A percentile compares a stretch with the other conserved stretches of the same genome.
phyloP scores from a whole-genome alignment of 2,113 vertebrate genomes.

The Pseudopodoces humilis region DNA sequence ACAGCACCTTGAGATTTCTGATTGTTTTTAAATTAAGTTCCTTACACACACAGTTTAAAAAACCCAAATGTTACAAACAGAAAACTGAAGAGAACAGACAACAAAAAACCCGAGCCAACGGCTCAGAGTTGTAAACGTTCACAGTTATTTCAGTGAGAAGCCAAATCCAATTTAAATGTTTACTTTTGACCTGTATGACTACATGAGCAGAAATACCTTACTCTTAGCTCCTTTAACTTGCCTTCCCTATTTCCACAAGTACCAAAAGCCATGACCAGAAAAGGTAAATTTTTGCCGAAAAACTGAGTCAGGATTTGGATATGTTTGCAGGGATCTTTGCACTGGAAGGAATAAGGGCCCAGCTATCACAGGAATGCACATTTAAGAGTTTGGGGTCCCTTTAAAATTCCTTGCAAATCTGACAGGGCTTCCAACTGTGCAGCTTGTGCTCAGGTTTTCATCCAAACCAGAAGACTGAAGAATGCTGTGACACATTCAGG shows the following conservation, averaged over 20 bases:
- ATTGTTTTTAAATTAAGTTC: not conserved
- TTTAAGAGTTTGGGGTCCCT: not conserved
- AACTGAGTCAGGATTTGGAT: not conserved
- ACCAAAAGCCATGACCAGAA: not conserved
- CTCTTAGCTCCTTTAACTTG: not conserved
- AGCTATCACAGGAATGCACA: not conserved
- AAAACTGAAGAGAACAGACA: not conserved
- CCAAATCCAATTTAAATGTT: slow-evolving; percentile 12
- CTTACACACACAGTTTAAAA: not conserved
- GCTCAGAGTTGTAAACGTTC: not conserved
- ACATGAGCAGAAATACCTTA: not conserved
- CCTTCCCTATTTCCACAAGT: not conserved
- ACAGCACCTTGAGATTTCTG: not conserved
- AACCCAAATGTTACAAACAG: not conserved
- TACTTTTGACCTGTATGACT: not conserved
- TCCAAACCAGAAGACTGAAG: not conserved
- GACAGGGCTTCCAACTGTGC: not conserved
- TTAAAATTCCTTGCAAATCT: not conserved
- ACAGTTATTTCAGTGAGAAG: not conserved
- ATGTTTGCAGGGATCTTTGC: not conserved
- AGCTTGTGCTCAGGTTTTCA: not conserved
- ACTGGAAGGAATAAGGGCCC: not conserved
- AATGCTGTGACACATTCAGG: not conserved
- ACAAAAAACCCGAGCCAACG: not conserved
- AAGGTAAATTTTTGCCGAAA: not conserved